Evolutionary conservation across 2,888 invertebrate species (phyloP), one percentile per base, ranked within the genome.

Genomic region (Gandaritis pyraliata): DNA sequence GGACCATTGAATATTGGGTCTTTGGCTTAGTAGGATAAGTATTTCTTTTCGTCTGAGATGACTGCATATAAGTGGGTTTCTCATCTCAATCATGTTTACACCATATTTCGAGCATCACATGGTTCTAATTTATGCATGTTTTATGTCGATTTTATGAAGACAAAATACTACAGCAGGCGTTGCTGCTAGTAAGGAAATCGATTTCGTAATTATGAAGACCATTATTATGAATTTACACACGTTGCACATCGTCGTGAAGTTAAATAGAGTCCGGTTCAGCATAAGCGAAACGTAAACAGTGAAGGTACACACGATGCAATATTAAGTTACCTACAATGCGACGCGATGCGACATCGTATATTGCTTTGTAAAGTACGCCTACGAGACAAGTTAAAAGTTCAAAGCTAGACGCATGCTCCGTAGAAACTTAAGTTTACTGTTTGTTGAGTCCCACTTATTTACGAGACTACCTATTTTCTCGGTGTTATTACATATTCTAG

Each of bases 291-390:
- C 33, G 33, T 11, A 16, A 16, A 11, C 8, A 41, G 13, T 46
- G 23, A 13, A 54, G 11, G 13, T 30, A 15, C 15, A 29, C 23
- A 23, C 23, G 23, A 2, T 48, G 30, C 56, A 47, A 48, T n/a
- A 46, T 29, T 49, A 43, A 43, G 49, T 57, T 49, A 43, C 33
- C 12, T 43, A 46, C 29, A 30, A 49, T 56, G 43, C 48, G 56
- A 56, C 49, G 30, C 56, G 33, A 49, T 49, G 56, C 56, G 43
- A 33, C 56, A 43, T 30, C 49, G 49, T 57, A 57, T 49, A 57
- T 57, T 54, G n/a, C 56, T 30, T 57, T 43, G 18, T 18, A 57
- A 54, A 60, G 49, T 43, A 55, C 46, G 13, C 36, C 38, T 23
- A 46, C 52, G 38, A 54, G 45, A 23, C 54, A 46, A 46, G 13